These are phyloP conservation scores for Lithophane socia DNA, from an alignment of 2,888 invertebrate genomes.

Conservation along the genomic window DNA sequence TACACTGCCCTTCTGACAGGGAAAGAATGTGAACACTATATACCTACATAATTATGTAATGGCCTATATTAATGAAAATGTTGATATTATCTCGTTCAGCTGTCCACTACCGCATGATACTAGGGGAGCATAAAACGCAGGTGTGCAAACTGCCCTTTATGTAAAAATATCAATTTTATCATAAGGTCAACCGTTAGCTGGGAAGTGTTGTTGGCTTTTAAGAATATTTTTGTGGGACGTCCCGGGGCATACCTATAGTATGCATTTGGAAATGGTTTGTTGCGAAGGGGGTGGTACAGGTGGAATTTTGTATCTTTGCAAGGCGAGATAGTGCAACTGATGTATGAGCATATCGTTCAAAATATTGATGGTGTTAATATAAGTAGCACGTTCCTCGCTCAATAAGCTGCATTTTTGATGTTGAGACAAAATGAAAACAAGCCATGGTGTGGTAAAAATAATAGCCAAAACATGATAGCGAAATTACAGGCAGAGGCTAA, in stretches of 20 bases:
- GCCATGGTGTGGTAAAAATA: no score
- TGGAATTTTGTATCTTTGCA: not conserved
- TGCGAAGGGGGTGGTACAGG: not conserved
- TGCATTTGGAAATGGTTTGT: not conserved
- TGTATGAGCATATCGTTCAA: not conserved
- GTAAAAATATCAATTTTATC: slow-evolving; percentile 3
- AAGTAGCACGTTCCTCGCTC: no score
- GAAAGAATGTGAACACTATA: not conserved
- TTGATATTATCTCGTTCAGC: slow-evolving; percentile 39
- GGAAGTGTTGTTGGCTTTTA: not conserved
- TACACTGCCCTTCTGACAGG: not conserved
- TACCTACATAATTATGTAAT: not conserved
- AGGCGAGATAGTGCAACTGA: not conserved
- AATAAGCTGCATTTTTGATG: no score
- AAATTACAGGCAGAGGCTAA: no score
- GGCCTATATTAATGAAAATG: slow-evolving; percentile 14
- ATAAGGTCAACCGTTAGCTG: slow-evolving; percentile 7
- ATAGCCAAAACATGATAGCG: no score
- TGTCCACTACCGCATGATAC: slow-evolving; percentile 26
- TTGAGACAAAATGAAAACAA: no score
- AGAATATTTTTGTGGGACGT: not conserved
- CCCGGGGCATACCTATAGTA: not conserved
- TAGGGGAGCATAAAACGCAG: slow-evolving; percentile 48
- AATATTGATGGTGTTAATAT: not conserved
- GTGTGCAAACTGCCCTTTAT: slow-evolving; percentile 39